These are phyloP conservation scores for Mus caroli DNA, from an alignment of 2,797 vertebrate genomes.

Conservation along the genomic window DNA sequence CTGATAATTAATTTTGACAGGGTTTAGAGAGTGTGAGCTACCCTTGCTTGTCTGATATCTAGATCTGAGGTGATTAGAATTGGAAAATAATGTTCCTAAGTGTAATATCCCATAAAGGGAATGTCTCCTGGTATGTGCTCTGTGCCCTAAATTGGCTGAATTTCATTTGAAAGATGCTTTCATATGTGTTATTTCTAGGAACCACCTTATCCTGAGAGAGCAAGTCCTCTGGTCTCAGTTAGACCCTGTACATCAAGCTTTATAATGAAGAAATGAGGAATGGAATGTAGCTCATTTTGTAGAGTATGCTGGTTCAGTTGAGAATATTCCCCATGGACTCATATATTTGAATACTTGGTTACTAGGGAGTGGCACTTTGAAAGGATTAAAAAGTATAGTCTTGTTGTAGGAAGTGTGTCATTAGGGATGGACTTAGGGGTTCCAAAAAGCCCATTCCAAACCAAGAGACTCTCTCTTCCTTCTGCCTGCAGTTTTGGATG, in stretches of 20 bases:
- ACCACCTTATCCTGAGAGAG: not conserved
- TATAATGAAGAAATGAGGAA: not conserved
- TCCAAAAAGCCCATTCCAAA: not conserved
- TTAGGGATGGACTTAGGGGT: not conserved
- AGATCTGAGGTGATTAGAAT: no score
- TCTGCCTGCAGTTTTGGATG: not conserved
- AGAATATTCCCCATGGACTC: not conserved
- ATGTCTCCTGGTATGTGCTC: no score
- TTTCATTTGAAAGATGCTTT: not conserved
- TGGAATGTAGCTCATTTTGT: not conserved
- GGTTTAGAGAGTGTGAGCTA: not conserved
- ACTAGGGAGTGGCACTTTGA: not conserved
- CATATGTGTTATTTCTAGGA: not conserved
- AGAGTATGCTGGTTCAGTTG: not conserved
- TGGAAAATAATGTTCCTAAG: not conserved
- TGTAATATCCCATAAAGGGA: not conserved
- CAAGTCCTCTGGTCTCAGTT: not conserved
- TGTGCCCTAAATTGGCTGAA: no score
- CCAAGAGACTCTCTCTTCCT: not conserved
- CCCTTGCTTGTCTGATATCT: not conserved
- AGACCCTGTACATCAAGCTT: no score
- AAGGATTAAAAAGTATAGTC: not conserved
- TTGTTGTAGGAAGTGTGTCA: not conserved
- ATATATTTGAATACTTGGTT: not conserved
- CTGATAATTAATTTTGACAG: not conserved